phyloP scores from a whole-genome alignment of 2,797 vertebrate genomes.

The Poeciliopsis gracilis region DNA sequence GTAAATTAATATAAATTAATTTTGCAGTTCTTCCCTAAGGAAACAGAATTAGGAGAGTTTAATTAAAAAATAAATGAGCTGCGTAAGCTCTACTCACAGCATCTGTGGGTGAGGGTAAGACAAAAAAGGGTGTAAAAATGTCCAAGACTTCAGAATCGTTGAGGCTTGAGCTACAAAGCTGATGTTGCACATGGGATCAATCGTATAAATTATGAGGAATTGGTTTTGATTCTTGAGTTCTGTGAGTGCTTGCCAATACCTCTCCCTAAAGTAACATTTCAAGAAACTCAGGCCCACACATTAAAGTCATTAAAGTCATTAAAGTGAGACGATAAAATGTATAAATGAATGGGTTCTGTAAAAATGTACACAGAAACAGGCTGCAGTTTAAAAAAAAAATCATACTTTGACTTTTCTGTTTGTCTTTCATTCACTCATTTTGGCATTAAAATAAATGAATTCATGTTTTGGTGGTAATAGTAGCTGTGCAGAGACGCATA shows the following conservation, averaged over 20 bases:
- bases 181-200: background rate
- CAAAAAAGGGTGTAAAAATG: conserved; percentile 7
- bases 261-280: background rate
- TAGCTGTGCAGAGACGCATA: background rate
- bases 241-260: background rate
- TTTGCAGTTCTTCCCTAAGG: conserved; percentile 32
- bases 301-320: background rate
- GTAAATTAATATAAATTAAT: conserved; percentile 53
- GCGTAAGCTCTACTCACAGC: conserved; percentile 20
- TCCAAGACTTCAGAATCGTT: background rate
- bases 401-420: background rate
- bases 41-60: conserved; percentile 47
- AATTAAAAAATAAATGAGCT: conserved; percentile 41
- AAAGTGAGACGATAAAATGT: background rate
- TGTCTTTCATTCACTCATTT: background rate
- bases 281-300: too few species aligned
- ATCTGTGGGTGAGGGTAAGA: conserved; percentile 14
- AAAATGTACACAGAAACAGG: background rate
- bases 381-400: background rate
- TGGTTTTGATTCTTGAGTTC: background rate
- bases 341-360: background rate
- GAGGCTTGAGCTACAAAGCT: background rate
- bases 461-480: background rate
- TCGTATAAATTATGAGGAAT: background rate
- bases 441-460: background rate